A percentile compares a stretch with the other conserved stretches of the same genome.
Conservation (phyloP, 1,140 invertebrate species). For the Cyclina sinensis region DNA sequence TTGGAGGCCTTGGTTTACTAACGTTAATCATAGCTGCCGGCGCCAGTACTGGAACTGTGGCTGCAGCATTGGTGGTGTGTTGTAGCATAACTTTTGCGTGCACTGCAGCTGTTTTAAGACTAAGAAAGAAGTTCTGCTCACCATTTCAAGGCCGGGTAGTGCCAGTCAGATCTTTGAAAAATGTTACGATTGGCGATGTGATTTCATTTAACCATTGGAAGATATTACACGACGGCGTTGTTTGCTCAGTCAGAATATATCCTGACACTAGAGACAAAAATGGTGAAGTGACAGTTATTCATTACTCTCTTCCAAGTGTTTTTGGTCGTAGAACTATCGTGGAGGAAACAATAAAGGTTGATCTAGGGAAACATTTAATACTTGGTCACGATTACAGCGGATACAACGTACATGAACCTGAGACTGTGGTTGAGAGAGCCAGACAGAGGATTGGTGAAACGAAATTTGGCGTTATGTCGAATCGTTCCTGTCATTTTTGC, state of each 20-base stretch:
- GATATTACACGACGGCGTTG: neutral
- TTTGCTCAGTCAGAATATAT: neutral
- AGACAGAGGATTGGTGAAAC: conserved; percentile 48
- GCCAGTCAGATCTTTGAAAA: neutral
- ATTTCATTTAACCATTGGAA: neutral
- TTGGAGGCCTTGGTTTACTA: conserved; percentile 12
- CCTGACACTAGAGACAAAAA: neutral
- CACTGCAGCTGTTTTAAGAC: neutral
- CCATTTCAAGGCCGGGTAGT: conserved; percentile 35
- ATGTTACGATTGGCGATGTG: conserved; percentile 27
- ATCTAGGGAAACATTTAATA: conserved; percentile 20
- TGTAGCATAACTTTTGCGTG: neutral
- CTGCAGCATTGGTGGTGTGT: neutral
- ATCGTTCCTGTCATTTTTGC: conserved; percentile 59
- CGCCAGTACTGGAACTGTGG: neutral
- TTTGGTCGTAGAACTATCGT: conserved; percentile 24
- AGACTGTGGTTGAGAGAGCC: conserved; percentile 18
- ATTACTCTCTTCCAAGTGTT: conserved; percentile 6
- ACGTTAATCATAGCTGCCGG: neutral
- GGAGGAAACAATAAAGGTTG: neutral
- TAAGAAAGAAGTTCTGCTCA: neutral
- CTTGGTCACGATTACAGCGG: conserved; percentile 3
- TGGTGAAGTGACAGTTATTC: conserved; percentile 3
- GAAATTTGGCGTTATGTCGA: conserved; percentile 45
- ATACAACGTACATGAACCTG: conserved; percentile 9